A percentile compares a stretch with the other conserved stretches of the same genome.
phyloP scores from a whole-genome alignment of 37 sponge, comb jelly and placozoan genomes.

The Halisarca cf. caerulea region DNA sequence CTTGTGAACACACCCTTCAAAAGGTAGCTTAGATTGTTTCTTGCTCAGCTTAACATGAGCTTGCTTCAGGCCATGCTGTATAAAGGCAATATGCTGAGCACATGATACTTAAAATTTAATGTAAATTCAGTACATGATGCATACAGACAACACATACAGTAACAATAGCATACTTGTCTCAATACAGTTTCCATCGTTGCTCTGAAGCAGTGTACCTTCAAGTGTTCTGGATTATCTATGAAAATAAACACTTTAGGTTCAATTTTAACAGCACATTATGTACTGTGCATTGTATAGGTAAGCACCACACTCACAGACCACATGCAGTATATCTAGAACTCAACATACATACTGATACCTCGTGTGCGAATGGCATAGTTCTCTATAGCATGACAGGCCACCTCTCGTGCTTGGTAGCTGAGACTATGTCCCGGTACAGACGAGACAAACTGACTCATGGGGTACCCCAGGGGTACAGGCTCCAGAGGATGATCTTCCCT shows the following conservation, averaged over 20 bases:
- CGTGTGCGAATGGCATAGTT: slow-evolving; percentile 36
- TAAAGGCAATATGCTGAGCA: neutral
- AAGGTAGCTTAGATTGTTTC: slow-evolving; percentile 64
- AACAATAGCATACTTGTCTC: slow-evolving; percentile 41
- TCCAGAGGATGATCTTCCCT: neutral
- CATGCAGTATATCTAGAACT: no score
- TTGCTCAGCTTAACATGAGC: slow-evolving; percentile 52
- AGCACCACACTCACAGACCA: no score
- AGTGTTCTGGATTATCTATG: slow-evolving; percentile 32
- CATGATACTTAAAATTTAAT: neutral
- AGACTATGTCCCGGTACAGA: slow-evolving; percentile 34
- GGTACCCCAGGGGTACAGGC: slow-evolving; percentile 35
- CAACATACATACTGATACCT: neutral
- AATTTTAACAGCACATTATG: no score
- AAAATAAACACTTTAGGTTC: no score
- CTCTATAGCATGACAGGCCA: slow-evolving; percentile 74
- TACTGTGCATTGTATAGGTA: no score
- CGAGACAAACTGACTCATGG: slow-evolving; percentile 47
- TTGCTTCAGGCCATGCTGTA: slow-evolving; percentile 49
- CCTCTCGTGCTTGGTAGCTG: slow-evolving; percentile 70
- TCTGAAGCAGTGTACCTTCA: slow-evolving; percentile 71
- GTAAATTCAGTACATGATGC: neutral
- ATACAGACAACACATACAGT: neutral
- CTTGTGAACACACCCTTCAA: slow-evolving; percentile 42
- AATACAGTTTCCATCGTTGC: slow-evolving; percentile 68